Conservation (phyloP, 2,113 vertebrate genomes). For the Ivindomyrus marchei region DNA sequence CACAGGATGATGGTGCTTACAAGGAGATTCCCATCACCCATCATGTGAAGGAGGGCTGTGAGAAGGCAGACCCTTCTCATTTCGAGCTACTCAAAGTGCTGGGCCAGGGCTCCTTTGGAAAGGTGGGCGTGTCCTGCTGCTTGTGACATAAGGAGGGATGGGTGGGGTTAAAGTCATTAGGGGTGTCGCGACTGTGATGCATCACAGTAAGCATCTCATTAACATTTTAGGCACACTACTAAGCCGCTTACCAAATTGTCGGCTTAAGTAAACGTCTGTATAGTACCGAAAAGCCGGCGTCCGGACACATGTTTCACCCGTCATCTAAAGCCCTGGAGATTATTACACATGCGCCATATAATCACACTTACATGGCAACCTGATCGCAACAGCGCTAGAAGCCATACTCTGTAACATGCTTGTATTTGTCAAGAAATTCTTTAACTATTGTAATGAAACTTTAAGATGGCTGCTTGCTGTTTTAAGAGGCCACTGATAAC, state of each 20-base stretch:
- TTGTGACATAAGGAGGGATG: not conserved
- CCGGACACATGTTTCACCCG: too few species aligned
- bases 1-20: slow-evolving; percentile 79
- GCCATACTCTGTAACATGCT: not conserved
- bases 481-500: not conserved
- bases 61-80: slow-evolving; percentile 90
- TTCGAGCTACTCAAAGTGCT: slow-evolving; percentile 96
- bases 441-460: not conserved
- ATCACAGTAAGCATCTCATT: too few species aligned
- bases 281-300: too few species aligned
- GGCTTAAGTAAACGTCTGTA: too few species aligned
- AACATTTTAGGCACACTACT: too few species aligned
- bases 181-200: too few species aligned
- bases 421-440: not conserved
- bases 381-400: too few species aligned
- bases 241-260: too few species aligned
- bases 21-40: slow-evolving; percentile 94
- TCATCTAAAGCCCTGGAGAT: too few species aligned
- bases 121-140: slow-evolving; percentile 58
- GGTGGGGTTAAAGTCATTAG: not conserved
- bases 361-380: too few species aligned
- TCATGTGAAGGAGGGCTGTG: slow-evolving; percentile 94
- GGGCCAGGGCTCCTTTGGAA: slow-evolving; percentile 95
- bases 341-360: too few species aligned
- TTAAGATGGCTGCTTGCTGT: not conserved